Conservation (phyloP, 2,113 vertebrate genomes). For the Uropsilus gracilis region DNA sequence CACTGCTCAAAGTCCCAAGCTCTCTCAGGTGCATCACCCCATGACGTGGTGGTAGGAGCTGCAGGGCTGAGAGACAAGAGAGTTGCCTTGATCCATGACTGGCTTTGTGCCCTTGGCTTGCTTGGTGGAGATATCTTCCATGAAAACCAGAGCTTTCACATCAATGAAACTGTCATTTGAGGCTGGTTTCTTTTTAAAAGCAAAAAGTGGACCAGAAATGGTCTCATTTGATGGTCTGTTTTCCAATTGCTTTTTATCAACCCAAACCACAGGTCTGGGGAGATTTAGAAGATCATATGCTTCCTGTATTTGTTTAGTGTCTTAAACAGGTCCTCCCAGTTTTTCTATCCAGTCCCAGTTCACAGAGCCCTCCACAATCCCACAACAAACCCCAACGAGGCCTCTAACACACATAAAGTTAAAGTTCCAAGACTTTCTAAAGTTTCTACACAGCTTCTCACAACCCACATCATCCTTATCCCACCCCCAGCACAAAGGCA, state of each 20-base stretch:
- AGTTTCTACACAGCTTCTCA: neutral
- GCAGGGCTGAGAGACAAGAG: neutral
- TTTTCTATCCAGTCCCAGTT: conserved; percentile 62
- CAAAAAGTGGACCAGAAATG: conserved; percentile 66
- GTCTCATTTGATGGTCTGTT: conserved; percentile 79
- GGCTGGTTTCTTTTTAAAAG: conserved; percentile 77
- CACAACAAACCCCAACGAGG: neutral
- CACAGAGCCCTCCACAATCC: neutral
- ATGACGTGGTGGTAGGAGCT: neutral
- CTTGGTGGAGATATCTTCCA: neutral
- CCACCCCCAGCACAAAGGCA: neutral
- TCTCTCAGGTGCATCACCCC: neutral
- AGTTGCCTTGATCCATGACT: neutral
- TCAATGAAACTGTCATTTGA: neutral
- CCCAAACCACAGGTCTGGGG: conserved; percentile 77
- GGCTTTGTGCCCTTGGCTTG: neutral
- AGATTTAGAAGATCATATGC: conserved; percentile 80
- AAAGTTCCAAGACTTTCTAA: neutral
- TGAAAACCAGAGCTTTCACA: neutral
- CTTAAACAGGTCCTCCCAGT: conserved; percentile 81
- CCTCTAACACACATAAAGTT: neutral
- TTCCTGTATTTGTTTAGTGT: conserved; percentile 83
- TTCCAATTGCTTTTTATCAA: conserved; percentile 83
- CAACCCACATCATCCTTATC: neutral
- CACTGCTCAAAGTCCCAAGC: neutral